Base-by-base conservation (phyloP, 1,140 invertebrate genomes). In the Dufourea novaeangliae region DNA sequence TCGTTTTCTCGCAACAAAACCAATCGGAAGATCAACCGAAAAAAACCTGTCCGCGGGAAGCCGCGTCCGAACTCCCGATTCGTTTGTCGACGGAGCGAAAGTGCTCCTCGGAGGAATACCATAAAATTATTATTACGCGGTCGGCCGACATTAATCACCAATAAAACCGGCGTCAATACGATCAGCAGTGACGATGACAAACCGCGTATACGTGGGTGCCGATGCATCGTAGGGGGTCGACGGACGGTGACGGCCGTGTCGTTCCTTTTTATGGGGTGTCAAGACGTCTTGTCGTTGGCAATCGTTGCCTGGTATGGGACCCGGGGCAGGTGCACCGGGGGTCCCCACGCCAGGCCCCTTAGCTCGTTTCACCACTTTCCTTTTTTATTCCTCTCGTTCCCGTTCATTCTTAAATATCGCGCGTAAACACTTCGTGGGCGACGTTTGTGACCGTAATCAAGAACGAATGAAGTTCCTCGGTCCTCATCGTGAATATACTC, bases 201-300 rank as follows among this genome's bases (percentile, higher is more conserved):
- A 73, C n/a, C n/a, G n/a, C 70, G 63, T n/a, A 37, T 44, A 67
- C 57, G 84, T 79, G 79, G 70, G 78, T 82, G 79, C 74, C 71
- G 74, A 78, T 69, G 66, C 78, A 41, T 79, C 50, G 82, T 73
- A 73, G 82, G 82, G 75, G 78, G 85, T 70, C 80, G 52, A 57
- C 41, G 39, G 25, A 61, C 68, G 84, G 61, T 81, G 80, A 83
- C 76, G 72, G n/a, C n/a, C 79, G 80, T 67, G 54, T 74, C 79
- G 10, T 69, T 74, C 67, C n/a, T 80, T 84, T 79, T 85, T 80
- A 84, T 54, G 50, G 73, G 78, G 79, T 75, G 84, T 73, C 79
- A 74, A 39, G 77, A 66, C 59, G 64, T 79, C 83, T 80, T 82
- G 76, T 86, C 79, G 84, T 85, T 78, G 73, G n/a, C 74, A 41